A percentile compares a stretch with the other conserved stretches of the same genome.
Conservation (phyloP, 1,140 invertebrate genomes). For the Microplitis mediator region DNA sequence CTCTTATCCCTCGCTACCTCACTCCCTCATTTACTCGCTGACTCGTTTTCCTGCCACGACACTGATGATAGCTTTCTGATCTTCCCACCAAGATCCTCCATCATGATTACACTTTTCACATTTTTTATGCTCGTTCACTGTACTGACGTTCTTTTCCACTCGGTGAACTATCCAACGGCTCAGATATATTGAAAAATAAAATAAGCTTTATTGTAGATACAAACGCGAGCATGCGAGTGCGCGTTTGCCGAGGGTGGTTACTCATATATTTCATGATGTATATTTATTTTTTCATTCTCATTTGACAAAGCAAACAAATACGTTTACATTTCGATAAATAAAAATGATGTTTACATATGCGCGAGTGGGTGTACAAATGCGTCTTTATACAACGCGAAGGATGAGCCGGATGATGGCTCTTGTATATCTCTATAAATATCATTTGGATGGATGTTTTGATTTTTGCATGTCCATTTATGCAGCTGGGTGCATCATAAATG, state of each 20-base stretch:
- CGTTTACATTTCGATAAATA: too few species aligned
- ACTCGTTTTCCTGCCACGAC: not conserved
- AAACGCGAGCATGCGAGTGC: too few species aligned
- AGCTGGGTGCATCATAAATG: constrained; percentile 1
- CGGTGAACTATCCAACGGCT: not conserved
- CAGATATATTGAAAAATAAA: not conserved
- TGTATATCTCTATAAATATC: constrained; percentile 8
- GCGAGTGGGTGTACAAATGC: constrained; percentile 1
- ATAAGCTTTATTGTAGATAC: too few species aligned
- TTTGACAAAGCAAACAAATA: not conserved
- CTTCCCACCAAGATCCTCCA: constrained; percentile 5
- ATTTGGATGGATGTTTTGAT: not conserved
- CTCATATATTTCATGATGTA: too few species aligned
- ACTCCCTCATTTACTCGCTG: not conserved
- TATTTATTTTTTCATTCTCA: not conserved
- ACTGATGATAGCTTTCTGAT: constrained; percentile 15
- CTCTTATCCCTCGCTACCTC: not conserved
- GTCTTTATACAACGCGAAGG: not conserved
- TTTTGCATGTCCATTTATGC: constrained; percentile 16
- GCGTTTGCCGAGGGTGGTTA: too few species aligned
- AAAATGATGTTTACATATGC: constrained; percentile 1
- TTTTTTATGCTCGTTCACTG: not conserved
- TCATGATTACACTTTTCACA: constrained; percentile 13
- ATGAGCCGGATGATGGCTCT: not conserved
- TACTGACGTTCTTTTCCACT: not conserved